phyloP scores from a whole-genome alignment of 2,888 invertebrate species.

The Patella depressa region DNA sequence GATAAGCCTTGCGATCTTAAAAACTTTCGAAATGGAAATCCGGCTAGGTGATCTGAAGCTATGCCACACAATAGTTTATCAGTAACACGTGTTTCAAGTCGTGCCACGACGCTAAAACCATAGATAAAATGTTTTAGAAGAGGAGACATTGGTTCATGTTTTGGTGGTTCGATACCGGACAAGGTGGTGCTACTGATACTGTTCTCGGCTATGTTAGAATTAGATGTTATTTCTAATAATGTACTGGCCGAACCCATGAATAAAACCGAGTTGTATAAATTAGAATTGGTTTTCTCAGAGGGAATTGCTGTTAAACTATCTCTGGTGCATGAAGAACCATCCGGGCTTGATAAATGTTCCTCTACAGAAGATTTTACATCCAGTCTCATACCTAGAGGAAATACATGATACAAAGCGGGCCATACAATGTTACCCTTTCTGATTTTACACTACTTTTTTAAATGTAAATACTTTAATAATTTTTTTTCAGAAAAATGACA shows the following conservation, averaged over 20 bases:
- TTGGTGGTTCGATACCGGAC: background rate
- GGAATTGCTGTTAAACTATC: background rate
- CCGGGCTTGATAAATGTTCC: background rate
- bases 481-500: no score
- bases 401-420: background rate
- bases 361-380: background rate
- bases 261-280: no score
- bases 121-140: slow-evolving; percentile 10
- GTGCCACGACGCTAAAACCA: slow-evolving; percentile 1
- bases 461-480: no score
- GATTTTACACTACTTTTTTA: no score
- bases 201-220: background rate
- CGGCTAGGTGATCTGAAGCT: slow-evolving; percentile 45
- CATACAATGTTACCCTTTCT: background rate
- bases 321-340: slow-evolving; percentile 12
- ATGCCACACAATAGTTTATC: slow-evolving; percentile 42
- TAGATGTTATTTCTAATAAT: background rate
- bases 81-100: background rate
- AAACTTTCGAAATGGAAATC: slow-evolving; percentile 40
- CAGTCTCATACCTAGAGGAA: background rate
- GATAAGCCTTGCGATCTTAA: slow-evolving; percentile 28
- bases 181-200: background rate
- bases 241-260: no score
- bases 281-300: no score
- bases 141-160: background rate